Evolutionary conservation across 2,797 vertebrate species (phyloP).

Genomic region (Coccyzus lansbergi): DNA sequence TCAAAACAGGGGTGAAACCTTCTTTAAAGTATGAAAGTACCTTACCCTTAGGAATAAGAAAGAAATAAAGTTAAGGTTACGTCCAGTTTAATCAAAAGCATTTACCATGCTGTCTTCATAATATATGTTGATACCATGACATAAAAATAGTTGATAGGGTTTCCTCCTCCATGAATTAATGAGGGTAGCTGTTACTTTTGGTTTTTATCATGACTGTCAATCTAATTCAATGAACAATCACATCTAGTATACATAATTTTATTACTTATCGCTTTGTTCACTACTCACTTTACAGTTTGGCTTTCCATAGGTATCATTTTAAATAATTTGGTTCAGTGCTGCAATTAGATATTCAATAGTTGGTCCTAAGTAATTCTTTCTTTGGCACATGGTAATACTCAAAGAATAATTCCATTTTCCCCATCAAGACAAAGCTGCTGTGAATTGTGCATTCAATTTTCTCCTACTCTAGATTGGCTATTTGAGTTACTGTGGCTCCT

Average conservation of each 20-base stretch:
- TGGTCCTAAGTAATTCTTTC: slow-evolving; percentile 23
- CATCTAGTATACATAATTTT: not conserved
- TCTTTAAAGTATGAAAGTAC: not conserved
- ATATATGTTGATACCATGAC: not conserved
- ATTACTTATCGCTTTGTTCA: slow-evolving; percentile 58
- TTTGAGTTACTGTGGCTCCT: slow-evolving; percentile 24
- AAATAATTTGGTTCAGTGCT: slow-evolving; percentile 33
- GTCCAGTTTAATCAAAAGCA: not conserved
- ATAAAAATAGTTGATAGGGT: not conserved
- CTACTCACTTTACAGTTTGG: slow-evolving; percentile 29
- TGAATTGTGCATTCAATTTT: slow-evolving; percentile 30
- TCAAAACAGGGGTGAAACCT: not conserved
- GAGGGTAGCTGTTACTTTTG: slow-evolving; percentile 27
- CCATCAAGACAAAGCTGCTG: not conserved
- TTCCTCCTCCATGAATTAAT: slow-evolving; percentile 21
- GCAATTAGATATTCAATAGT: slow-evolving; percentile 22
- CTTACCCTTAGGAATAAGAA: not conserved
- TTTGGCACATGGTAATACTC: not conserved
- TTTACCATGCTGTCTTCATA: slow-evolving; percentile 1
- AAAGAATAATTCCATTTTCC: slow-evolving; percentile 32
- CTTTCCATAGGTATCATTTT: slow-evolving; percentile 38
- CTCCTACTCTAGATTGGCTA: not conserved
- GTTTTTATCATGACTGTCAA: slow-evolving; percentile 3
- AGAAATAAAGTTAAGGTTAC: not conserved
- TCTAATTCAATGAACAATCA: slow-evolving; percentile 47